Base-by-base conservation (phyloP, 1,140 invertebrate genomes). In the Branchinecta lynchi region DNA sequence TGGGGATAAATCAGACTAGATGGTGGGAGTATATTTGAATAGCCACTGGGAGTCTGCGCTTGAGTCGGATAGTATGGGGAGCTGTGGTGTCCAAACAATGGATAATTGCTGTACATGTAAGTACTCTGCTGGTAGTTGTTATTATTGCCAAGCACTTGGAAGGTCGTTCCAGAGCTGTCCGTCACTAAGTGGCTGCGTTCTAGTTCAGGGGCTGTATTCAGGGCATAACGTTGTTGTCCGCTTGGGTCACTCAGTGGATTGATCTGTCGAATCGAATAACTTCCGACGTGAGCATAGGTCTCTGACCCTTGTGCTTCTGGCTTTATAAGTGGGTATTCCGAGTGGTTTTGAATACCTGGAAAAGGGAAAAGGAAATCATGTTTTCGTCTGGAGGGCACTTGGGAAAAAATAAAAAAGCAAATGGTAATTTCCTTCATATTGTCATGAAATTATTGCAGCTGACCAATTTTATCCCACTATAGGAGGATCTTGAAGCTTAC, bases 81-180 rank as follows among this genome's bases (percentile, higher is more conserved):
- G 17, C 17, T 60, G 51, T 60, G 51, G 17, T 60, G 51, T 60
- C 2, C 51, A 60, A 60, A 60, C 12, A 60, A 60, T 15, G 51
- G 17, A 60, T 60, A 60, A 20, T 60, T 60, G 17, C 51, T 60
- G 17, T 60, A 60, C 51, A 60, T 60, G 17, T 60, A 60, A 15
- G 51, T 15, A 60, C 51, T 60, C 17, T 60, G 51, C 51, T 60
- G 51, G 17, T 60, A 60, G 51, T 60, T 60, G 17, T 60, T 60
- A 60, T 60, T 60, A 60, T 60, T 60, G 12, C 51, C 51, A 12
- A 60, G 51, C 51, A 60, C 51, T 20, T 60, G 51, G 17, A 60
- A 60, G 1, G 51, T 60, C 17, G 51, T 60, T 15, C 51, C 51
- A 60, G 12, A 15, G 12, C 51, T 20, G 17, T 60, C 51, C 6